Evolutionary conservation across 2,888 invertebrate species (phyloP).

Genomic region (Schizaphis graminum): DNA sequence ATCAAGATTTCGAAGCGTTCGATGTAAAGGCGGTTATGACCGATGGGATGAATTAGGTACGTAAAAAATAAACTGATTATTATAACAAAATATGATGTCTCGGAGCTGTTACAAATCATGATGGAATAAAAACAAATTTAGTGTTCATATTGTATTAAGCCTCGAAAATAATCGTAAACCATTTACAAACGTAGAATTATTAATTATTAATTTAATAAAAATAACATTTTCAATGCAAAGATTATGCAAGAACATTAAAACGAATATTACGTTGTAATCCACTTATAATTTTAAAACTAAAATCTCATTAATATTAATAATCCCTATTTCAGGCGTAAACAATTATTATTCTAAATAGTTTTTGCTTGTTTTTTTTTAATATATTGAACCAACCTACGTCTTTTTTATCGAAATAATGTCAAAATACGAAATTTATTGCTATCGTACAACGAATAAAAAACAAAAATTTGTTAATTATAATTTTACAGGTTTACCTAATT

Average conservation of each 20-base stretch:
- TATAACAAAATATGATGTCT: background rate
- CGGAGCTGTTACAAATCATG: background rate
- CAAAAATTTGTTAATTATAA: no score
- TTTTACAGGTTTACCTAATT: no score
- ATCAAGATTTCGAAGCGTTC: background rate
- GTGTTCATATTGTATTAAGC: background rate
- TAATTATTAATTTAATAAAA: constrained; percentile 12
- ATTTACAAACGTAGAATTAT: background rate
- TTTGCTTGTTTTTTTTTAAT: background rate
- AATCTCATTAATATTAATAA: background rate
- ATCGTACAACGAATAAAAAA: no score
- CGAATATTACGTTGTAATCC: constrained; percentile 2
- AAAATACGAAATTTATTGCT: background rate
- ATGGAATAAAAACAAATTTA: background rate
- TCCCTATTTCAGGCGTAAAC: background rate
- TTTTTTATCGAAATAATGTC: background rate
- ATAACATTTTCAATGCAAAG: background rate
- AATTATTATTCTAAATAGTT: background rate
- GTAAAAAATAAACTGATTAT: background rate
- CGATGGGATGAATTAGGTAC: background rate
- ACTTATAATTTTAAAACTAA: background rate
- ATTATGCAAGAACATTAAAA: background rate
- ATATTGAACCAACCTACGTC: background rate
- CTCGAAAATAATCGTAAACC: background rate
- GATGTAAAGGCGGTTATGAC: background rate